Evolutionary conservation across 2,113 vertebrate species (phyloP).

Genomic region (Phalacrocorax brasilianus): DNA sequence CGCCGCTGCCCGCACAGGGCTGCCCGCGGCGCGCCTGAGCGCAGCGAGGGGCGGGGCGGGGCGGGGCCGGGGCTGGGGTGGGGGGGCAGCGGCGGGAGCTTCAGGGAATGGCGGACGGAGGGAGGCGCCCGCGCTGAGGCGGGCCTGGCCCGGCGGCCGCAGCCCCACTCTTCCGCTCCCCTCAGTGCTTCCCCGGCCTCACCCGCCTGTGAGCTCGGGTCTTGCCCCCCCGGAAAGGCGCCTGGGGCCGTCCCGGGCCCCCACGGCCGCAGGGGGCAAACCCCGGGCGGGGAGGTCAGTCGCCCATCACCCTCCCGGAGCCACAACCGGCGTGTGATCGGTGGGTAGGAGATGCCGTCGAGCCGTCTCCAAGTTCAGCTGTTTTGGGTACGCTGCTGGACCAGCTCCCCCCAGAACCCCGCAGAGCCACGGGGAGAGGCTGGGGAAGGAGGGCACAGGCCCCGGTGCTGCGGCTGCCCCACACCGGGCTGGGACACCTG

Average conservation of each 20-base stretch:
- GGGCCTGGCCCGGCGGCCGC: too few species aligned
- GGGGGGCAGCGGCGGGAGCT: too few species aligned
- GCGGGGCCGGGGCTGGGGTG: too few species aligned
- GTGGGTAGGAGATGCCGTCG: too few species aligned
- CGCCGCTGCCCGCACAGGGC: too few species aligned
- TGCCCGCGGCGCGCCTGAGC: too few species aligned
- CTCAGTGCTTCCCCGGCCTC: too few species aligned
- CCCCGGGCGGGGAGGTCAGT: not conserved
- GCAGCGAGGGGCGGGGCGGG: too few species aligned
- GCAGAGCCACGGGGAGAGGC: not conserved
- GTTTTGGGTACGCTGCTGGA: rapidly evolving
- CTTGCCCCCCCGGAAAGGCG: not conserved
- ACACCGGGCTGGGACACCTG: rapidly evolving
- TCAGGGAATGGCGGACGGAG: too few species aligned
- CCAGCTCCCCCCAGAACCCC: rapidly evolving
- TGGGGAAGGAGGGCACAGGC: not conserved
- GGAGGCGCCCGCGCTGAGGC: too few species aligned
- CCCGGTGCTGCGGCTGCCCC: not conserved
- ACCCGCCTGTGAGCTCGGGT: too few species aligned
- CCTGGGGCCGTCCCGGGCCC: not conserved
- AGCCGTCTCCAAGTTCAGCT: not conserved
- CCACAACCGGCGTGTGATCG: rapidly evolving
- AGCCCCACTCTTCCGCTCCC: not conserved
- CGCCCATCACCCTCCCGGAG: rapidly evolving
- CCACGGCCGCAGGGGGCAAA: not conserved